These are phyloP conservation scores for Gastracanthus pulcherrimus DNA, from an alignment of 2,888 invertebrate species.

Conservation along the genomic window DNA sequence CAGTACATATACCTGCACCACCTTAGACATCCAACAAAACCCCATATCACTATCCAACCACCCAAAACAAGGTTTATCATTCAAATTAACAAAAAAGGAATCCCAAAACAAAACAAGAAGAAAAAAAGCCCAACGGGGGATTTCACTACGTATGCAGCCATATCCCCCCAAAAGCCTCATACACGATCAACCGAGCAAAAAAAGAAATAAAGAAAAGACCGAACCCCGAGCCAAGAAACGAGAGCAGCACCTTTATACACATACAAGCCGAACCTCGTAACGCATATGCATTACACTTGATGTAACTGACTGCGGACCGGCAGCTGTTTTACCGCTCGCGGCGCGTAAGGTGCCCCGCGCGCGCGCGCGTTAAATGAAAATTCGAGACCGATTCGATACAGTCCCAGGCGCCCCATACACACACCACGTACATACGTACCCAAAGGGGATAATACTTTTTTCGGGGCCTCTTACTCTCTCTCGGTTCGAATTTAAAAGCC, in stretches of 20 bases:
- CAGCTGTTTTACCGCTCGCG: constrained; percentile 30
- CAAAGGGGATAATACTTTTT: not conserved
- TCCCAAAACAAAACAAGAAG: not conserved
- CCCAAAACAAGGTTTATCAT: not conserved
- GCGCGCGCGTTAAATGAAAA: constrained; percentile 57
- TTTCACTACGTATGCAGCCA: not conserved
- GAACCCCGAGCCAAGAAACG: not conserved
- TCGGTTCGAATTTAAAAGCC: not conserved
- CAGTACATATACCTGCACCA: too few relatives aligned
- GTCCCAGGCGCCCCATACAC: not conserved
- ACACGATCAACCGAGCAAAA: not conserved
- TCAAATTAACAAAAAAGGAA: constrained; percentile 6
- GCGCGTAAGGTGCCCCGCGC: constrained; percentile 44
- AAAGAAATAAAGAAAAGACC: not conserved
- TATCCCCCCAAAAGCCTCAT: constrained; percentile 12
- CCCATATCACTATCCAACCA: too few relatives aligned
- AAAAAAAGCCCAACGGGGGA: not conserved
- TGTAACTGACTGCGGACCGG: not conserved
- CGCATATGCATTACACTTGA: not conserved
- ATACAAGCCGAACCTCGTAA: not conserved
- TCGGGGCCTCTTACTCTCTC: too few relatives aligned
- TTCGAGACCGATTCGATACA: constrained; percentile 52
- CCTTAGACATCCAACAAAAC: too few relatives aligned
- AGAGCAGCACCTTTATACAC: not conserved
- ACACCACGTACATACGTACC: not conserved